A percentile compares a stretch with the other conserved stretches of the same genome.
Conservation (phyloP, 2,888 invertebrate species). For the Ochlodes sylvanus region DNA sequence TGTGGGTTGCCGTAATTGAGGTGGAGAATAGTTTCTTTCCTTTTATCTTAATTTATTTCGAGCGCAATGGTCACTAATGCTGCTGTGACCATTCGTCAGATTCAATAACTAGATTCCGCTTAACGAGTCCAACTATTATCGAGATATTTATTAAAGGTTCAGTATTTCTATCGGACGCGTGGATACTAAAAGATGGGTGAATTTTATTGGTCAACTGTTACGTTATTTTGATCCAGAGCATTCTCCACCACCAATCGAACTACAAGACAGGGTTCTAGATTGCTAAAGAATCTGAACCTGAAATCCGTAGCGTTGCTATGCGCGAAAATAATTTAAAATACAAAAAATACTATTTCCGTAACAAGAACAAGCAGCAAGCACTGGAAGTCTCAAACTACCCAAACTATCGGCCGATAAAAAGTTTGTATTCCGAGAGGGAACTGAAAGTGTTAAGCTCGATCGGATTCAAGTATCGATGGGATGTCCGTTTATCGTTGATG, state of each 20-base stretch:
- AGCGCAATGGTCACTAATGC: conserved; percentile 72
- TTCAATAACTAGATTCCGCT: conserved; percentile 72
- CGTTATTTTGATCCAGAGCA: too few species aligned
- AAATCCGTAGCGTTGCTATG: too few species aligned
- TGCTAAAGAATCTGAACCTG: too few species aligned
- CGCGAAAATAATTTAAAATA: not conserved
- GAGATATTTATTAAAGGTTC: conserved; percentile 45
- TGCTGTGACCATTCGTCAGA: conserved; percentile 81
- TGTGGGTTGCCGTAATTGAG: conserved; percentile 81
- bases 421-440: not conserved
- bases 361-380: not conserved
- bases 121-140: conserved; percentile 65
- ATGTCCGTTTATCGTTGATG: conserved; percentile 51
- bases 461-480: conserved; percentile 44
- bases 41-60: conserved; percentile 82
- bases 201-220: too few species aligned
- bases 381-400: not conserved
- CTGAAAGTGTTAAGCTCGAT: not conserved
- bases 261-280: too few species aligned
- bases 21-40: conserved; percentile 71
- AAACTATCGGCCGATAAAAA: not conserved
- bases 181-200: too few species aligned
- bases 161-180: too few species aligned
- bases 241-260: too few species aligned
- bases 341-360: not conserved